phyloP scores from a whole-genome alignment of 2,888 invertebrate species.

The Deroplatys truncata region DNA sequence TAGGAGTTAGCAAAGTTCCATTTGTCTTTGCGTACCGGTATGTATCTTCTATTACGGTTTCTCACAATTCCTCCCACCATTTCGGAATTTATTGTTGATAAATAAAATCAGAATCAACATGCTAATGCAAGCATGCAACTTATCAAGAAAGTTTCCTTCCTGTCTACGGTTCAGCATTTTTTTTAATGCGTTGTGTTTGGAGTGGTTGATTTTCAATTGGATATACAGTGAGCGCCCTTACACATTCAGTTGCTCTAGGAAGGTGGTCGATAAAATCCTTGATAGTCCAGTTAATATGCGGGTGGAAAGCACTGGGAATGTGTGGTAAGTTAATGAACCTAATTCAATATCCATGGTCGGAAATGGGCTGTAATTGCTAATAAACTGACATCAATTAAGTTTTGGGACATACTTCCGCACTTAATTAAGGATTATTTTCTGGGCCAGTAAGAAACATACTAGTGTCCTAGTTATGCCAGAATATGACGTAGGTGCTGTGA shows the following conservation, averaged over 20 bases:
- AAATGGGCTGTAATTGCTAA: not conserved
- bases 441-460: not conserved
- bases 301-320: not conserved
- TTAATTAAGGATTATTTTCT: not conserved
- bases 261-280: not conserved
- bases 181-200: not conserved
- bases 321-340: not conserved
- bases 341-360: not conserved
- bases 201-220: not conserved
- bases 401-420: not conserved
- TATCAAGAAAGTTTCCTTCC: not conserved
- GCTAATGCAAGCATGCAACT: not conserved
- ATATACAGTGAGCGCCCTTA: not conserved
- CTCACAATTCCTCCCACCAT: not conserved
- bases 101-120: not conserved
- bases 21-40: too few relatives aligned
- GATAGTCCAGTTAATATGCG: not conserved
- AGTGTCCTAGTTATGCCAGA: too few relatives aligned
- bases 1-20: too few relatives aligned
- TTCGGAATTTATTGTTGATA: not conserved
- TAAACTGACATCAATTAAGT: not conserved
- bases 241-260: not conserved
- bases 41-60: too few relatives aligned
- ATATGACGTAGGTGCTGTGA: not conserved
- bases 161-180: not conserved